Base-by-base conservation (phyloP, 2,113 vertebrate species). In the Hymenochirus boettgeri region DNA sequence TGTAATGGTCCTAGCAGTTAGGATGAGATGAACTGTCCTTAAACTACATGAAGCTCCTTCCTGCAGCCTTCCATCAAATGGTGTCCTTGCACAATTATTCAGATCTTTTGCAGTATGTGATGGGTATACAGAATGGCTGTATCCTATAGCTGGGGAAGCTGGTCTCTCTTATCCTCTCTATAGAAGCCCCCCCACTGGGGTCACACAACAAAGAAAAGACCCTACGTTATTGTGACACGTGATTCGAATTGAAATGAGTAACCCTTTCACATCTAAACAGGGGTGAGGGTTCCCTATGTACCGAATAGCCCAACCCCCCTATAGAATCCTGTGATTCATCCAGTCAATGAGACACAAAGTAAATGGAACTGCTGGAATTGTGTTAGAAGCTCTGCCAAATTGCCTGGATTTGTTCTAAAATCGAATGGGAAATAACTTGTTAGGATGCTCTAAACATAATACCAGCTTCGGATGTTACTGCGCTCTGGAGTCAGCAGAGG, bases 161-260 rank as follows among this genome's bases (percentile, higher is more conserved):
- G 46, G n/a, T 23, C 65, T 60, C 65, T 57, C 62, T 65, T 39
- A 54, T 62, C 61, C 51, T 33, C 46, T 67, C 65, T 60, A 67
- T 58, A 53, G 65, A 31, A 67, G 47, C 57, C 65, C 45, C 63
- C 65, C 65, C 65, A 60, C 56, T 23, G 65, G 24, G 56, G 60
- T 42, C 42, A 67, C 47, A 67, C 65, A 67, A 67, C 65, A 67
- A 67, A 67, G 60, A 62, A n/a, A 23, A 26, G 62, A 51, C 57
- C 64, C 65, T 67, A 57, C 65, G 65, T 67, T 67, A 67, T 52
- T 53, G 56, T 31, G 23, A 42, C 65, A 67, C 57, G 65, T 67
- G 65, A 67, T 48, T 35, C 3, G 65, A 67, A 67, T 67, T 26
- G 65, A 48, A 51, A 67, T 60, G 48, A 51, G 39, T 67, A 67